Base-by-base conservation (phyloP, 2,797 vertebrate species). In the Sebastes iracundus region DNA sequence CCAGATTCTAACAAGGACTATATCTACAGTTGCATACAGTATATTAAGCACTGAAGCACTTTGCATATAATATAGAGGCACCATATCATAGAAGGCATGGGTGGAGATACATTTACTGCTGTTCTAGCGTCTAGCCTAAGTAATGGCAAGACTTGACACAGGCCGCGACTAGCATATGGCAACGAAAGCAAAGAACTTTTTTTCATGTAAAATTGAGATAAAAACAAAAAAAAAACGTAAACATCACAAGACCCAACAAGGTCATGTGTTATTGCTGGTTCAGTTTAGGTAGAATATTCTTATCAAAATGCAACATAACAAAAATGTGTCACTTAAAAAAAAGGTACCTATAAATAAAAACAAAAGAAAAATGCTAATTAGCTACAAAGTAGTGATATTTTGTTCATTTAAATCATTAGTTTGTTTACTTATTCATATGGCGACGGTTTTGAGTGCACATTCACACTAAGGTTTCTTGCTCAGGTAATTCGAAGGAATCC, bases 401-500 rank as follows among this genome's bases (percentile, higher is more conserved):
- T 83, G 69, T 82, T 89, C 38, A 69, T 77, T 78, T 82, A 79
- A 68, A 82, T 62, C 42, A 56, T 72, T 62, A 59, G 16, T 68
- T 67, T 75, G 23, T 23, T 35, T 66, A 13, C 70, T 52, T 72
- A 42, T 72, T 69, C 30, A 16, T 33, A 60, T 74, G 72, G 70
- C 7, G 8, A 69, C 42, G 71, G 56, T 62, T 67, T 71, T 32
- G 52, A 25, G 80, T 53, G 23, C 33, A 64, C 6, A 5, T 72
- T 72, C 70, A 12, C 84, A 83, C 93, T 98, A 99, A 1, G 96
- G 97, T 95, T 99, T 99, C 95, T 98, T 99, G 83, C 95, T 93
- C 87, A 99, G 96, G 94, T 99, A 99, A 91, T 99, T 99, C 72
- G 98, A 99, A 94, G 99, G 99, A 93, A 99, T 98, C 99, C 99